Percentiles rank a stretch among this genome's conserved stretches.
Evolutionary conservation across 2,888 invertebrate species (phyloP).

Genomic region (Dasypolia templi): DNA sequence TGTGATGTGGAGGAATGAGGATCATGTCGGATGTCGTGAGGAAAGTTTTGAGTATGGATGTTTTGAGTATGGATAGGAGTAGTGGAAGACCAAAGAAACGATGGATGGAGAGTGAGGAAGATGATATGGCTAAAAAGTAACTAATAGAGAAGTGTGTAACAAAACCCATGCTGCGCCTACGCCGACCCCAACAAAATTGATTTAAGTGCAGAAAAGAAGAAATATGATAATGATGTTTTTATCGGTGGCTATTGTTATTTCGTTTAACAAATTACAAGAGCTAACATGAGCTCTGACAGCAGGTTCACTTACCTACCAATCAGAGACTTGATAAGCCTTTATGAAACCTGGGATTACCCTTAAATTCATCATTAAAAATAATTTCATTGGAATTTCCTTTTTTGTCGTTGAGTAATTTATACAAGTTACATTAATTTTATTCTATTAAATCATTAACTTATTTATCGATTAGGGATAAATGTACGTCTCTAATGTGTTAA

Average conservation of each 20-base stretch:
- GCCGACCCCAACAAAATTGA: neutral
- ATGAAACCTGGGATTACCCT: neutral
- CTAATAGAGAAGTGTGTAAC: neutral
- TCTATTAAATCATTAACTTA: neutral
- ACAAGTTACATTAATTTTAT: neutral
- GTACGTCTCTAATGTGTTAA: neutral
- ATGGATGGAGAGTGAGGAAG: neutral
- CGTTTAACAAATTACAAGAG: neutral
- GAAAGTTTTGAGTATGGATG: neutral
- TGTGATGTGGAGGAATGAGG: neutral
- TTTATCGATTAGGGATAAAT: neutral
- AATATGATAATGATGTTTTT: neutral
- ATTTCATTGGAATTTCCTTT: constrained; percentile 5
- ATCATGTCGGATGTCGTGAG: too few relatives aligned
- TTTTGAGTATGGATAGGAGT: neutral
- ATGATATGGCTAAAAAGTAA: neutral
- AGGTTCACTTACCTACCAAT: neutral
- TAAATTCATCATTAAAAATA: neutral
- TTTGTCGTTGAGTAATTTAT: neutral
- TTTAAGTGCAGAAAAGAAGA: neutral
- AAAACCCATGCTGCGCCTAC: neutral
- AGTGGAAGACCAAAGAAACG: neutral
- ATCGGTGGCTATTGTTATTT: neutral
- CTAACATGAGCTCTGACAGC: neutral
- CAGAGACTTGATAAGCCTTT: neutral